Conservation (phyloP, 2,888 invertebrate genomes). For the Drosophila mimetica region DNA sequence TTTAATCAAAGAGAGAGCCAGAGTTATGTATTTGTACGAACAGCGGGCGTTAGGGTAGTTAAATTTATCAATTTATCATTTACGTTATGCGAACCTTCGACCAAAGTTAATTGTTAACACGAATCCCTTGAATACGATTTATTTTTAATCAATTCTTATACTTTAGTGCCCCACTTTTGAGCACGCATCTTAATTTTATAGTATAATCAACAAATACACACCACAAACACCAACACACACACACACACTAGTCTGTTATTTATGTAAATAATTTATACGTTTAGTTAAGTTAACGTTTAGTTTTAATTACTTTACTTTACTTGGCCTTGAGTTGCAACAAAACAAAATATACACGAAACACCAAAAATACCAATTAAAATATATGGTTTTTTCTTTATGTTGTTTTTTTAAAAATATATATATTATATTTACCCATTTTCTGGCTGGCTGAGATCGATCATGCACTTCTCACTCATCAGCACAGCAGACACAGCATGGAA, state of each 20-base stretch:
- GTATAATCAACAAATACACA: conserved; percentile 38
- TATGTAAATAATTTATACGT: conserved; percentile 69
- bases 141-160: conserved; percentile 53
- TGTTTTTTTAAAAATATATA: conserved; percentile 8
- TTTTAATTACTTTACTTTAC: conserved; percentile 62
- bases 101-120: conserved; percentile 74
- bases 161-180: conserved; percentile 44
- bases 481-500: conserved; percentile 72
- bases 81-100: conserved; percentile 46
- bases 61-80: conserved; percentile 56
- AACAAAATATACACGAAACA: conserved; percentile 51
- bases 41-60: conserved; percentile 73
- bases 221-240: conserved; percentile 38
- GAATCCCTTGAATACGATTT: conserved; percentile 55
- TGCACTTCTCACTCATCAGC: conserved; percentile 60
- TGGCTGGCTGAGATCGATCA: conserved; percentile 41
- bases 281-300: conserved; percentile 73
- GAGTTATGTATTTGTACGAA: conserved; percentile 48
- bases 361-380: conserved; percentile 41
- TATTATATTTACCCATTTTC: neutral
- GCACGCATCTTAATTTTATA: conserved; percentile 60
- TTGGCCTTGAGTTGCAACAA: conserved; percentile 78
- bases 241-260: conserved; percentile 79
- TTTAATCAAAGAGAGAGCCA: conserved; percentile 35
- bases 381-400: conserved; percentile 50